A percentile compares a stretch with the other conserved stretches of the same genome.
These are phyloP conservation scores for Rhaphigaster nebulosa DNA, from an alignment of 2,888 invertebrate species.

Conservation along the genomic window DNA sequence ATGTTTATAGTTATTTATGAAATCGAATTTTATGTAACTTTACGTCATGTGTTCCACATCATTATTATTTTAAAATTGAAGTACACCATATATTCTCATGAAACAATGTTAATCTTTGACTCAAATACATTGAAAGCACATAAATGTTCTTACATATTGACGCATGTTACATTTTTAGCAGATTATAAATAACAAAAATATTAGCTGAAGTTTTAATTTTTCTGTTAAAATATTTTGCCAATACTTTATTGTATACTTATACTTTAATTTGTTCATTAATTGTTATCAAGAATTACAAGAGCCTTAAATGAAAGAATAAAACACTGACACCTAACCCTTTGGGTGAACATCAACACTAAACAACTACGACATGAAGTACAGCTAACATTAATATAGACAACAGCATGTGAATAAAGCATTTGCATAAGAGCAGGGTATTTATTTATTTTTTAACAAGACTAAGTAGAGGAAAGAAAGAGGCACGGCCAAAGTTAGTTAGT, in stretches of 20 bases:
- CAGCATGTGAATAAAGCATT: slow-evolving; percentile 24
- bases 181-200: neutral
- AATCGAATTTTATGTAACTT: neutral
- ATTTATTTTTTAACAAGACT: neutral
- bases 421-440: neutral
- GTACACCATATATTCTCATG: neutral
- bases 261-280: neutral
- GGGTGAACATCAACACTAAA: slow-evolving; percentile 47
- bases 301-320: neutral
- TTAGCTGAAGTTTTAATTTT: neutral
- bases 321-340: neutral
- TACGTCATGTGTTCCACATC: neutral
- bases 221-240: neutral
- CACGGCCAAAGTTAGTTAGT: slow-evolving; percentile 56
- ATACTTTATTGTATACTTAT: neutral
- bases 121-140: neutral
- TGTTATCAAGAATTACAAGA: neutral
- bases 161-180: neutral
- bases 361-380: slow-evolving; percentile 50
- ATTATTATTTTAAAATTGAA: neutral
- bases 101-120: neutral
- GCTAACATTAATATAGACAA: slow-evolving; percentile 50
- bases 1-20: neutral
- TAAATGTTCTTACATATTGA: neutral
- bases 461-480: slow-evolving; percentile 52